phyloP scores from a whole-genome alignment of 2,888 invertebrate species.

The Aphidoletes aphidimyza region DNA sequence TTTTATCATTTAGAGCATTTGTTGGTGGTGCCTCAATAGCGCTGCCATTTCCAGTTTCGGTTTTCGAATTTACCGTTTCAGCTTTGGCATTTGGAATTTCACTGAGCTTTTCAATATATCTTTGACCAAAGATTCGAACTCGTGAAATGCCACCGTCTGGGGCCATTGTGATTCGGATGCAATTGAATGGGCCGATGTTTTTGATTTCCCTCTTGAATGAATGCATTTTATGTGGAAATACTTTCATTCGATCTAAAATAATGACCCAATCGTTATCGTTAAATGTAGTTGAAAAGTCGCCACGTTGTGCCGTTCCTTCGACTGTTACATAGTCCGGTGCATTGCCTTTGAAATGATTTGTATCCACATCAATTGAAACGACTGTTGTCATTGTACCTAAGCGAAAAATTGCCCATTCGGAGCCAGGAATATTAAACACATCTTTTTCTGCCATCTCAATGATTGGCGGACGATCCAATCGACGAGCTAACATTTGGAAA shows the following conservation, averaged over 20 bases:
- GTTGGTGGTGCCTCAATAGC: neutral
- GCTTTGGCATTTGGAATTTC: neutral
- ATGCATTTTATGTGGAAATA: constrained; percentile 69
- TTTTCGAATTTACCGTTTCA: neutral
- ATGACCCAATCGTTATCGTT: constrained; percentile 53
- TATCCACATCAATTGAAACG: constrained; percentile 70
- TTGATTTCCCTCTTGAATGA: constrained; percentile 65
- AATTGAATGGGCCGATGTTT: constrained; percentile 66
- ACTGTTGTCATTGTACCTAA: constrained; percentile 70
- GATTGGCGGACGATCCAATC: constrained; percentile 71
- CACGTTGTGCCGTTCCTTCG: constrained; percentile 67
- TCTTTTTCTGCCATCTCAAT: constrained; percentile 70
- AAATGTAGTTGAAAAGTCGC: constrained; percentile 59
- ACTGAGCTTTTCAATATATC: neutral
- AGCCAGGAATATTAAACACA: constrained; percentile 70
- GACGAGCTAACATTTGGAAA: constrained; percentile 61
- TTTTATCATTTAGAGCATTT: neutral
- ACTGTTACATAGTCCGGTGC: constrained; percentile 72
- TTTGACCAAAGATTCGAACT: constrained; percentile 67
- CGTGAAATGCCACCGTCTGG: constrained; percentile 75
- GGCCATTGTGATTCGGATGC: constrained; percentile 71
- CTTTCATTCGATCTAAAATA: constrained; percentile 63
- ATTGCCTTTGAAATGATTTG: constrained; percentile 74
- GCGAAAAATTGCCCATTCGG: constrained; percentile 73
- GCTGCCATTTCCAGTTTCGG: neutral